phyloP scores from a whole-genome alignment of 1,140 invertebrate genomes.

The Contarinia nasturtii region DNA sequence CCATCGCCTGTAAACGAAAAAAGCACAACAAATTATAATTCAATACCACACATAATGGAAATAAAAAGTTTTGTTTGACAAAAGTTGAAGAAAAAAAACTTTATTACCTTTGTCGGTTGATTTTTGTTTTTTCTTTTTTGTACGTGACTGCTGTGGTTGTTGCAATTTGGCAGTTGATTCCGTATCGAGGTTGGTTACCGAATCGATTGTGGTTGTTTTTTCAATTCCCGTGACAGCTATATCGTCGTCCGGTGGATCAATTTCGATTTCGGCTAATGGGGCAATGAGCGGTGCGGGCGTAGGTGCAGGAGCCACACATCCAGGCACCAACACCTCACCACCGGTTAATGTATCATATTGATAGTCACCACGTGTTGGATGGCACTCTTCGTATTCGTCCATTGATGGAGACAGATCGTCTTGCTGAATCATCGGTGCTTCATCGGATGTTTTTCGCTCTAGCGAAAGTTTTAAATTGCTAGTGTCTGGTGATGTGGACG shows the following conservation, averaged over 20 bases:
- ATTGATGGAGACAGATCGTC: constrained; percentile 19
- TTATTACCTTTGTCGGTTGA: constrained; percentile 10
- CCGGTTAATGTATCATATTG: constrained; percentile 7
- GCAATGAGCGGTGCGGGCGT: constrained; percentile 25
- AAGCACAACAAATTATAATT: constrained; percentile 10
- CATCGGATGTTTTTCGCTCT: constrained; percentile 4
- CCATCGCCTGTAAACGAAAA: constrained; percentile 11
- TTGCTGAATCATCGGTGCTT: constrained; percentile 4
- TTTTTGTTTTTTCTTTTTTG: constrained; percentile 20
- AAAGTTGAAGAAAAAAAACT: too few species aligned
- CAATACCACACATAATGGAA: too few species aligned
- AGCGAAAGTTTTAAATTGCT: neutral
- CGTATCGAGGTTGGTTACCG: neutral
- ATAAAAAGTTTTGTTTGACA: too few species aligned
- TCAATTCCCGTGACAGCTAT: constrained; percentile 15
- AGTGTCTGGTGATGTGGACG: neutral
- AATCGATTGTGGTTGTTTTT: neutral
- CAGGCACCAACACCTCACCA: constrained; percentile 9
- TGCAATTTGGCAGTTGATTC: constrained; percentile 4
- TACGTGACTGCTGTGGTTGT: constrained; percentile 6
- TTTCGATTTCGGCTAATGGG: constrained; percentile 39
- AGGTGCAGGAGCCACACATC: constrained; percentile 17
- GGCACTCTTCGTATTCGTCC: constrained; percentile 18
- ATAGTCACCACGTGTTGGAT: constrained; percentile 15
- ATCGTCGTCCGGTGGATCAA: constrained; percentile 40